Conservation (phyloP, 2,113 vertebrate genomes). For the Poeciliopsis prolifica region DNA sequence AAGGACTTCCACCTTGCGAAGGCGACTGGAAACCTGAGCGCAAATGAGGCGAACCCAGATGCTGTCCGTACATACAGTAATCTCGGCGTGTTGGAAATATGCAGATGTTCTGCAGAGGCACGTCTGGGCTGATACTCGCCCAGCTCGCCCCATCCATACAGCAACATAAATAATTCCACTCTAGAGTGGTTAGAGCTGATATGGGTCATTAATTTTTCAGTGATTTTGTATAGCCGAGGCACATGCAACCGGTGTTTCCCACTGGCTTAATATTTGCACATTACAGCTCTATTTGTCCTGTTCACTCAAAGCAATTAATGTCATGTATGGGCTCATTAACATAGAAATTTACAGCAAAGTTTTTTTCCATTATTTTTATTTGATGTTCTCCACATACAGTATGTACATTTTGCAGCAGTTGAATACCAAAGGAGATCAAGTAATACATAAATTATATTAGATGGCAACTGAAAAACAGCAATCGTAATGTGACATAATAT, state of each 20-base stretch:
- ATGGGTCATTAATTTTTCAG: slow-evolving; percentile 66
- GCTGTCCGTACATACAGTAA: background rate
- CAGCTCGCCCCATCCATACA: slow-evolving; percentile 45
- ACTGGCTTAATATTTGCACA: slow-evolving; percentile 22
- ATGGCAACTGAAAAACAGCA: slow-evolving; percentile 29
- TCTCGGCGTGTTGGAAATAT: slow-evolving; percentile 19
- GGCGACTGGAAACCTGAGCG: slow-evolving; percentile 44
- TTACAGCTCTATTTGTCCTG: slow-evolving; percentile 52
- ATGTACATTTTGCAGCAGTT: slow-evolving; percentile 63
- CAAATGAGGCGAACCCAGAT: slow-evolving; percentile 47
- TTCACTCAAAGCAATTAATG: slow-evolving; percentile 49
- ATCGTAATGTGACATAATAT: slow-evolving; percentile 44
- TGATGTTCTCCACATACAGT: slow-evolving; percentile 48
- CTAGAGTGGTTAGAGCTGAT: slow-evolving; percentile 37
- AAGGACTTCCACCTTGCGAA: slow-evolving; percentile 43
- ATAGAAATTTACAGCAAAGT: slow-evolving; percentile 32
- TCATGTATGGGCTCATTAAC: slow-evolving; percentile 42
- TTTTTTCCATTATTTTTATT: slow-evolving; percentile 51
- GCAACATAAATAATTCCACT: slow-evolving; percentile 58
- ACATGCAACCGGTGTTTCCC: slow-evolving; percentile 32
- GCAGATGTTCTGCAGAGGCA: slow-evolving; percentile 27
- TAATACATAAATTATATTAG: slow-evolving; percentile 55
- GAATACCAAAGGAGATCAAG: slow-evolving; percentile 40
- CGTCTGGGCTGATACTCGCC: slow-evolving; percentile 44
- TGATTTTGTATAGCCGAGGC: slow-evolving; percentile 35